Conservation (phyloP, 1,140 invertebrate genomes). For the Eufriesea mexicana region DNA sequence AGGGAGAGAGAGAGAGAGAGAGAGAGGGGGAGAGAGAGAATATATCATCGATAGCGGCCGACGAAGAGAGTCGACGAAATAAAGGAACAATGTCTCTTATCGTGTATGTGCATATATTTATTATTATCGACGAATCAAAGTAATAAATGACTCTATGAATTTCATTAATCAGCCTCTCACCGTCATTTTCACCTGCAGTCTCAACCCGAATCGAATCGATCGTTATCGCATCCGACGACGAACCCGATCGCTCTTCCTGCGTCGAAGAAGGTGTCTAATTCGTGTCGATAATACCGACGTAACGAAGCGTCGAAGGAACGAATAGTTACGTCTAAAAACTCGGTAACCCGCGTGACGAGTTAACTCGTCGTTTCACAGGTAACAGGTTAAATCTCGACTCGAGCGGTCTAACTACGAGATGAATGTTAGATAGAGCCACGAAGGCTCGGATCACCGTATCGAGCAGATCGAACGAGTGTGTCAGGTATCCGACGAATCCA, state of each 20-base stretch:
- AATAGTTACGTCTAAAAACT: too few species aligned
- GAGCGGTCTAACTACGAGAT: not conserved
- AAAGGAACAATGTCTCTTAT: conserved; percentile 7
- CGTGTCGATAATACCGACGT: too few species aligned
- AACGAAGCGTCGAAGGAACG: too few species aligned
- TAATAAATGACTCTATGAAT: conserved; percentile 47
- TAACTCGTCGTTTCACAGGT: too few species aligned
- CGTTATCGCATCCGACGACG: too few species aligned
- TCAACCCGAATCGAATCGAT: not conserved
- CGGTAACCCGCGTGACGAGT: too few species aligned
- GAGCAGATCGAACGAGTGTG: conserved; percentile 19
- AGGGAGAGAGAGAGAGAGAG: too few species aligned
- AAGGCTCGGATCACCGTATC: not conserved
- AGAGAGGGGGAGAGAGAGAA: not conserved
- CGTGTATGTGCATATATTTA: conserved; percentile 45
- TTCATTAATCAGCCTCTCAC: conserved; percentile 15
- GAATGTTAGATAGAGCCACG: not conserved
- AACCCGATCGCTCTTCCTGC: too few species aligned
- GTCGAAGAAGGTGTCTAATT: too few species aligned
- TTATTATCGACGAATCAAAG: conserved; percentile 31
- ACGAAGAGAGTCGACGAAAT: not conserved
- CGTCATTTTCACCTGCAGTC: not conserved
- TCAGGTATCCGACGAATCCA: conserved; percentile 25
- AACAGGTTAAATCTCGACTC: too few species aligned
- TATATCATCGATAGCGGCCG: not conserved